Conservation (phyloP, 2,113 vertebrate genomes). For the Cyprinodon brontotheroides region DNA sequence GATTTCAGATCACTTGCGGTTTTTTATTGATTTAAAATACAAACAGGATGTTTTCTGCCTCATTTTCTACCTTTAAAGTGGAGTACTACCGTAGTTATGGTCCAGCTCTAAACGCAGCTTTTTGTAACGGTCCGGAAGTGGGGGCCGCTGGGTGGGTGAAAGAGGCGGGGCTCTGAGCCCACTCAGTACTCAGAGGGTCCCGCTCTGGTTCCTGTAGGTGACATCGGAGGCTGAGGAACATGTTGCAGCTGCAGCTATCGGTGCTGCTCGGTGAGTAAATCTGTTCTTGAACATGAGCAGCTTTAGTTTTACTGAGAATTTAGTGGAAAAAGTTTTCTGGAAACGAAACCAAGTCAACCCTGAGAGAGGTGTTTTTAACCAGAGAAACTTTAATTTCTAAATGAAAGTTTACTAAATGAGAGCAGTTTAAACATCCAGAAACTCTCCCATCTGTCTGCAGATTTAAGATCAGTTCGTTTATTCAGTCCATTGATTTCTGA, state of each 20-base stretch:
- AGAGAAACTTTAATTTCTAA: not conserved
- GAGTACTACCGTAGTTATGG: not conserved
- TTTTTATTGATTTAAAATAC: not conserved
- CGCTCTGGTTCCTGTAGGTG: not conserved
- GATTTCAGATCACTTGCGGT: not conserved
- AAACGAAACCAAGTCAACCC: not conserved
- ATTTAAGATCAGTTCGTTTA: not conserved
- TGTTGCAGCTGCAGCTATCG: slow-evolving; percentile 29
- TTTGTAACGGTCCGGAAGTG: not conserved
- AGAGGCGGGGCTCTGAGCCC: not conserved
- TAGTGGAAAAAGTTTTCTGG: not conserved
- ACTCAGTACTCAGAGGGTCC: not conserved
- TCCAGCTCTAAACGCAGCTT: not conserved
- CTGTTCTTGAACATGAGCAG: not conserved
- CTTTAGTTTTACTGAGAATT: not conserved
- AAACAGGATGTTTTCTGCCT: not conserved
- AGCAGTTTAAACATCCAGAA: not conserved
- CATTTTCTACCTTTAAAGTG: not conserved
- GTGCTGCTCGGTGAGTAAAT: slow-evolving; percentile 51
- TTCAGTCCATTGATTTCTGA: not conserved
- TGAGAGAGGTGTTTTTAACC: not conserved
- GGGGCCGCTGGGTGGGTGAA: not conserved
- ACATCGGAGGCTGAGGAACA: slow-evolving; percentile 16
- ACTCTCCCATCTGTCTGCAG: not conserved
- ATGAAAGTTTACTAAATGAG: not conserved